phyloP scores from a whole-genome alignment of 1,140 invertebrate species.

The Trachymyrmex septentrionalis region DNA sequence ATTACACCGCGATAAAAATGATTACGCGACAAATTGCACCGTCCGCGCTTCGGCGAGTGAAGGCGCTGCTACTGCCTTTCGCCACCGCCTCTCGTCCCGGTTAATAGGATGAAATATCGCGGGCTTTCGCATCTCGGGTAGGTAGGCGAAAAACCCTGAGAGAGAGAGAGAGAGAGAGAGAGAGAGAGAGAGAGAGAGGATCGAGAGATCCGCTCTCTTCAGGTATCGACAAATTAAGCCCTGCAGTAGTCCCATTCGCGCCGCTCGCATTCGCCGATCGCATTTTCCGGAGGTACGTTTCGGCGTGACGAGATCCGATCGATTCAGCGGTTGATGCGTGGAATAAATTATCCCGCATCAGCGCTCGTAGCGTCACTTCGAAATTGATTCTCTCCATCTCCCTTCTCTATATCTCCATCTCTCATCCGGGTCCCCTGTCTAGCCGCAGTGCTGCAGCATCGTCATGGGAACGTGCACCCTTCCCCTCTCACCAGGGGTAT shows the following conservation, averaged over 20 bases:
- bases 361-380: constrained; percentile 62
- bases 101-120: constrained; percentile 63
- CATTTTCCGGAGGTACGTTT: constrained; percentile 61
- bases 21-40: constrained; percentile 62
- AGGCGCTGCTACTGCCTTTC: constrained; percentile 11
- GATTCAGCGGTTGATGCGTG: constrained; percentile 64
- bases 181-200: background rate
- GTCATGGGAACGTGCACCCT: constrained; percentile 60
- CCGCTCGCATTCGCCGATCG: constrained; percentile 59
- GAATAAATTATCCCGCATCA: constrained; percentile 65
- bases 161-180: background rate
- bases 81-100: constrained; percentile 22
- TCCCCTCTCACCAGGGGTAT: constrained; percentile 27
- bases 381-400: constrained; percentile 64
- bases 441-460: constrained; percentile 60
- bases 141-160: constrained; percentile 14
- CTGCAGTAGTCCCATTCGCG: constrained; percentile 55
- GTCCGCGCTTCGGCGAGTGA: constrained; percentile 25
- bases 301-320: constrained; percentile 62
- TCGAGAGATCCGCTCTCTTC: constrained; percentile 36
- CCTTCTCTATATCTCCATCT: constrained; percentile 56
- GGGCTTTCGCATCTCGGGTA: background rate
- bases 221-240: constrained; percentile 58
- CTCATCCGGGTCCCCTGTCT: constrained; percentile 58
- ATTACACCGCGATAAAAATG: constrained; percentile 63